Conservation (phyloP, 2,888 invertebrate species). For the Neuroscelio doddi region DNA sequence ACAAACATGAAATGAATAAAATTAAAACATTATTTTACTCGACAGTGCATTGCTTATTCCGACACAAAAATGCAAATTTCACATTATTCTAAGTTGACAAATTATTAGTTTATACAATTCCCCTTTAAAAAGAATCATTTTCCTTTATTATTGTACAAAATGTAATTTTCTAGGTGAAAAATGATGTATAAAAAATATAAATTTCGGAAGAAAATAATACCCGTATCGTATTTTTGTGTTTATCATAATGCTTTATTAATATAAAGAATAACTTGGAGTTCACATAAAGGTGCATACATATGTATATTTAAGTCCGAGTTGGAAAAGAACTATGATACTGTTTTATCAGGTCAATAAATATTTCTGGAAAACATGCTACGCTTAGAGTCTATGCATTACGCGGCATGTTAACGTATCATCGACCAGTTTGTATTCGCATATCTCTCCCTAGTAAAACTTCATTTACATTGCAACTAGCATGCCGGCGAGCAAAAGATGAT, state of each 20-base stretch:
- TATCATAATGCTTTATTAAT: no score
- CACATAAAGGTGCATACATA: conserved; percentile 12
- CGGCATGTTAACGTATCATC: conserved; percentile 41
- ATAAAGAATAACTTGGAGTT: conserved; percentile 11
- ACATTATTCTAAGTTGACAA: not conserved
- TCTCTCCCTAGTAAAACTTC: not conserved
- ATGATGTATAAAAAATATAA: no score
- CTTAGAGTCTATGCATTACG: conserved; percentile 41
- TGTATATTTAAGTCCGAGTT: conserved; percentile 28
- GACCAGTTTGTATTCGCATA: conserved; percentile 49
- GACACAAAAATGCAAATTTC: conserved; percentile 2
- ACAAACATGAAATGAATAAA: conserved; percentile 25
- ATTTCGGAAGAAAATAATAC: no score
- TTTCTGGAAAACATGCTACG: conserved; percentile 40
- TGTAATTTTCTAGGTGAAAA: no score
- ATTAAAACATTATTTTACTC: conserved; percentile 23
- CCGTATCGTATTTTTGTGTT: no score
- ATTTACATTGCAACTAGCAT: conserved; percentile 35
- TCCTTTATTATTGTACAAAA: no score
- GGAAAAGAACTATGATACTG: conserved; percentile 34
- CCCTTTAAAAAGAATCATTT: no score
- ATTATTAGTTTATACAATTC: no score
- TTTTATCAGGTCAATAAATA: conserved; percentile 43
- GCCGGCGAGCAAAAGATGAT: conserved; percentile 41
- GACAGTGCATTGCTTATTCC: conserved; percentile 4